A percentile compares a stretch with the other conserved stretches of the same genome.
Conservation (phyloP, 2,888 invertebrate species). For the Micropterix aruncella region DNA sequence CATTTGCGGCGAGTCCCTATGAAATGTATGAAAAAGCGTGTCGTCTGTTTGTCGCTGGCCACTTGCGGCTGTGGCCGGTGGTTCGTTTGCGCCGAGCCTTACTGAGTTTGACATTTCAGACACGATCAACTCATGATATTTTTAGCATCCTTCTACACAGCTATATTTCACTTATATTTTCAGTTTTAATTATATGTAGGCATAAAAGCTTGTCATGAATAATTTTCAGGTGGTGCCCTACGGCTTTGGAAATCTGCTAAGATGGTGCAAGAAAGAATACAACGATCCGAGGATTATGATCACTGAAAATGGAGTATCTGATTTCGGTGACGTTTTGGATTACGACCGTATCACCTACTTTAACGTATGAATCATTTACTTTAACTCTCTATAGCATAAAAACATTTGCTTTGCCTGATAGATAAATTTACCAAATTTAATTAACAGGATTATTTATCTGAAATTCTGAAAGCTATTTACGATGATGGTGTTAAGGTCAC, state of each 20-base stretch:
- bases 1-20: no score
- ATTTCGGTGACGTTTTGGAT: slow-evolving; percentile 30
- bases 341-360: slow-evolving; percentile 37
- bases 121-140: background rate
- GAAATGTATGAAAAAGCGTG: no score
- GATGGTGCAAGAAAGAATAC: slow-evolving; percentile 43
- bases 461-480: slow-evolving; percentile 32
- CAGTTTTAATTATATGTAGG: background rate
- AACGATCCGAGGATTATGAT: slow-evolving; percentile 41
- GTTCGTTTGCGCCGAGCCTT: no score
- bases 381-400: background rate
- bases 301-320: slow-evolving; percentile 45
- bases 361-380: slow-evolving; percentile 22
- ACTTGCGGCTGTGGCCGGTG: no score
- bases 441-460: slow-evolving; percentile 31
- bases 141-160: no score
- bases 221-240: slow-evolving; percentile 35
- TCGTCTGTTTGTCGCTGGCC: no score
- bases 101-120: no score
- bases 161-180: background rate
- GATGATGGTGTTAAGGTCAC: slow-evolving; percentile 36
- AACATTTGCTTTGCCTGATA: background rate
- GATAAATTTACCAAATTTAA: slow-evolving; percentile 2
- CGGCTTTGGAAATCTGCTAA: slow-evolving; percentile 42
- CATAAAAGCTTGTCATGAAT: background rate